A percentile compares a stretch with the other conserved stretches of the same genome.
Evolutionary conservation across 2,797 vertebrate species (phyloP).

Genomic region (Psittacula echo): DNA sequence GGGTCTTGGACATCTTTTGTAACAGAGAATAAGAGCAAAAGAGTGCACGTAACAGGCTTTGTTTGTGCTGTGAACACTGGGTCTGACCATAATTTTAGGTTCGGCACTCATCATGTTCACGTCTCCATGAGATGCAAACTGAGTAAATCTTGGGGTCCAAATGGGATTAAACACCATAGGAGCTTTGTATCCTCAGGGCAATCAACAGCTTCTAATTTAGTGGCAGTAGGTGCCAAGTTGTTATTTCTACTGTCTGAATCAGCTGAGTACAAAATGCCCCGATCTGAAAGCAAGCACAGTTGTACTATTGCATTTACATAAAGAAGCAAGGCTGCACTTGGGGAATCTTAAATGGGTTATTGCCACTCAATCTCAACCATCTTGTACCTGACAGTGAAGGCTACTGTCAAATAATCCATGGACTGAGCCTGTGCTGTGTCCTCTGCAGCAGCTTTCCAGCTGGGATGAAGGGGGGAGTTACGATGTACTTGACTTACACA

Average conservation of each 20-base stretch:
- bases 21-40: background rate
- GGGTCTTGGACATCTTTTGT: background rate
- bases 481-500: background rate
- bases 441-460: background rate
- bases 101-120: background rate
- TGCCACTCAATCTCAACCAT: background rate
- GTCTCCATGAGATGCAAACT: background rate
- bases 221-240: background rate
- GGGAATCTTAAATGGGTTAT: background rate
- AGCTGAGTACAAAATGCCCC: background rate
- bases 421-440: background rate
- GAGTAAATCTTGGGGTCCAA: background rate
- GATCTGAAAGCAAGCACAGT: background rate
- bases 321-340: background rate
- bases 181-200: background rate
- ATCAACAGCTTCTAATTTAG: background rate
- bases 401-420: background rate
- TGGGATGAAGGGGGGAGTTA: background rate
- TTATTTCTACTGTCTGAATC: background rate
- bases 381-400: background rate
- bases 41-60: background rate
- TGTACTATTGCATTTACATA: background rate
- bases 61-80: background rate
- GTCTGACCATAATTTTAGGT: background rate
- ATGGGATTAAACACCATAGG: background rate